Conservation (phyloP, 2,888 invertebrate genomes). For the Parascotia fuliginaria region DNA sequence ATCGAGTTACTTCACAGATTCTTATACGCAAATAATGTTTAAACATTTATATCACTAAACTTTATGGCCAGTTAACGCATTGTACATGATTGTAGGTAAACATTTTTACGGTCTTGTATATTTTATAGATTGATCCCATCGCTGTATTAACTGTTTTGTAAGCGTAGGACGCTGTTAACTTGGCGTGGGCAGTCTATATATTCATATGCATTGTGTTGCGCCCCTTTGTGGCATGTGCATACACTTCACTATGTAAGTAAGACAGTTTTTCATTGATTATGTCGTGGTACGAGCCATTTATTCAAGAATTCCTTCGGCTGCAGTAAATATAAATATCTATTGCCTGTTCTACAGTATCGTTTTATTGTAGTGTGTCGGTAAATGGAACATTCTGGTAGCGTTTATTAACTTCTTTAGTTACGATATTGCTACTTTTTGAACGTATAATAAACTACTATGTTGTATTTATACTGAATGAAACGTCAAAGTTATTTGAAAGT, state of each 20-base stretch:
- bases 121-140: slow-evolving; percentile 69
- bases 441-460: slow-evolving; percentile 1
- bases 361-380: slow-evolving; percentile 22
- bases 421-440: neutral
- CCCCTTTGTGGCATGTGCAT: slow-evolving; percentile 60
- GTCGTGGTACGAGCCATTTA: slow-evolving; percentile 57
- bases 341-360: slow-evolving; percentile 17
- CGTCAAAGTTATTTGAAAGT: neutral
- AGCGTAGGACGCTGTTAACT: slow-evolving; percentile 67
- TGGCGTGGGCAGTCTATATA: slow-evolving; percentile 75
- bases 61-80: slow-evolving; percentile 56
- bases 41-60: slow-evolving; percentile 48
- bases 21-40: slow-evolving; percentile 41
- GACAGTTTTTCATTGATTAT: slow-evolving; percentile 71
- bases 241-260: slow-evolving; percentile 64
- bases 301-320: slow-evolving; percentile 34
- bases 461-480: neutral
- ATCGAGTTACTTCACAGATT: slow-evolving; percentile 26
- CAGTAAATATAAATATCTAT: slow-evolving; percentile 36
- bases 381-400: slow-evolving; percentile 20
- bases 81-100: slow-evolving; percentile 55
- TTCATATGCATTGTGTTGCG: slow-evolving; percentile 65
- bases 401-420: slow-evolving; percentile 9
- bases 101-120: slow-evolving; percentile 68
- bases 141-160: slow-evolving; percentile 71